These are phyloP conservation scores for Polydrusus cervinus DNA, from an alignment of 2,888 invertebrate genomes.

Conservation along the genomic window DNA sequence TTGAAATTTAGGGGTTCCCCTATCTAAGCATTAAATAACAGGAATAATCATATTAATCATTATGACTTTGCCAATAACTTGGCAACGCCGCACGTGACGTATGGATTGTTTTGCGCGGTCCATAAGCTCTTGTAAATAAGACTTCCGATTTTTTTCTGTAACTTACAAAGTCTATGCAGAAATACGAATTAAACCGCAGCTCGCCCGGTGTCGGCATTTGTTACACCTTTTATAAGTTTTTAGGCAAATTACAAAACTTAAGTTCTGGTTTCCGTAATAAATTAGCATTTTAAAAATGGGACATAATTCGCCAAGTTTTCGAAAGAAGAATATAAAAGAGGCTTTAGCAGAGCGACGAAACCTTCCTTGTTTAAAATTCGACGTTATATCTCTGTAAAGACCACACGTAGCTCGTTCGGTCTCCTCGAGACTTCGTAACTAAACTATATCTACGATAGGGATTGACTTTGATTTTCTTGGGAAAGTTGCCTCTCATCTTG, in stretches of 20 bases:
- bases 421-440: conserved; percentile 59
- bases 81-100: too few species aligned
- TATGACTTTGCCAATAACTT: too few species aligned
- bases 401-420: conserved; percentile 66
- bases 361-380: conserved; percentile 66
- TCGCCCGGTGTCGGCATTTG: too few species aligned
- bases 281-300: conserved; percentile 45
- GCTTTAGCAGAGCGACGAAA: conserved; percentile 48
- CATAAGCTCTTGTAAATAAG: too few species aligned
- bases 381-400: conserved; percentile 68
- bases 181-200: not conserved
- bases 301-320: conserved; percentile 45
- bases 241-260: conserved; percentile 3
- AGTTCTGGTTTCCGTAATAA: conserved; percentile 21
- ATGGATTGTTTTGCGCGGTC: too few species aligned
- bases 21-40: too few species aligned
- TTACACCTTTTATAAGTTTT: not conserved
- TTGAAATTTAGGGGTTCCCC: too few species aligned
- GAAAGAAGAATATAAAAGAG: conserved; percentile 54
- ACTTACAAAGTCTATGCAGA: not conserved
- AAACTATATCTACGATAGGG: conserved; percentile 56
- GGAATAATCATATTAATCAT: too few species aligned
- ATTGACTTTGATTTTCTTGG: conserved; percentile 54
- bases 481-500: conserved; percentile 36
- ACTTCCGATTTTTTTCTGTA: too few species aligned